Evolutionary conservation across 2,797 vertebrate genomes (phyloP), one percentile per base, ranked within the genome.

Genomic region (Liparis tanakae): DNA sequence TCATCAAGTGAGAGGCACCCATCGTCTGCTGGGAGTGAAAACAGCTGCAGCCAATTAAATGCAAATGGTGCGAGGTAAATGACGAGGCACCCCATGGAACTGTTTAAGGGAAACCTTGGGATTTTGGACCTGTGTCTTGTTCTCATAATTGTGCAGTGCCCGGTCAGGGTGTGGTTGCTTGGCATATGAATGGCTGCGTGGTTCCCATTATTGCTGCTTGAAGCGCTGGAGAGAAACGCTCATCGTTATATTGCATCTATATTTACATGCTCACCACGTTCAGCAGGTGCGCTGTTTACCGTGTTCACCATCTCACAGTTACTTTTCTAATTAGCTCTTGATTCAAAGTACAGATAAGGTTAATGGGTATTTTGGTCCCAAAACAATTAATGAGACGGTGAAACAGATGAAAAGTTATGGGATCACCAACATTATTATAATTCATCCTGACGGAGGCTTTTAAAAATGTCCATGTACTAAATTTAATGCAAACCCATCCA

Each of bases 1-100:
- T 43, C 73, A 53, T 61, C 51, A 61, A 34, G 64, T 3, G 3
- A 71, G 63, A 75, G 64, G 67, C 55, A 81, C 48, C 65, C 36
- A 55, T 79, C 25, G 30, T 54, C 37, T 59, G 15, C 8, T 17
- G 25, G 57, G 57, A 63, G 51, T 33, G 51, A 34, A 68, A 80
- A 67, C 83, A 83, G 70, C 84, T 85, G 87, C 74, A 83, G 76
- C 63, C 76, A 83, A 86, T 89, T 86, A 87, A 66, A 87, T 81
- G 58, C 62, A 83, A 87, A 87, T 58, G 58, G 53, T 33, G 70
- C 8, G 1, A 74, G 22, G 72, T 74, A 78, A 81, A 78, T 56
- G 30, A 76, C 78, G 63, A 66, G 48, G 60, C 44, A 58, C 59
- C 76, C 66, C 44, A 43, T 22, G 36, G 57, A 61, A 41, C 55